These are phyloP conservation scores for Andrena cerasifolii DNA, from an alignment of 1,140 invertebrate genomes.

Conservation along the genomic window DNA sequence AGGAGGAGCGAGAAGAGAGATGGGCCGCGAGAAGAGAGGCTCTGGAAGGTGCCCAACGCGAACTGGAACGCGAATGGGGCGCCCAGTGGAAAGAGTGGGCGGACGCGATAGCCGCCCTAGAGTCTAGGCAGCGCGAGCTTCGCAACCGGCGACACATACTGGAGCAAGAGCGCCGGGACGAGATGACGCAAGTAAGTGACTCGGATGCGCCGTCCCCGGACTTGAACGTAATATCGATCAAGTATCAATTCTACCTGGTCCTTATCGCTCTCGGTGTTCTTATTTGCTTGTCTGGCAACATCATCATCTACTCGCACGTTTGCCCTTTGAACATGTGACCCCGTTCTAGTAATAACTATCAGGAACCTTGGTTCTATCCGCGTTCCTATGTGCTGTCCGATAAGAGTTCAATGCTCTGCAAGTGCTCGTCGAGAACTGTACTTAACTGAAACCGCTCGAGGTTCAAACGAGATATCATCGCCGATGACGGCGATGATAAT, in stretches of 20 bases:
- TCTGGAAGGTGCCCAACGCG: slow-evolving; percentile 81
- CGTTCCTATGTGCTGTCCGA: slow-evolving; percentile 4
- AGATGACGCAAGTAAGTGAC: slow-evolving; percentile 83
- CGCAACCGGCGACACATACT: slow-evolving; percentile 76
- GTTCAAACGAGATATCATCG: neutral
- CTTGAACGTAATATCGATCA: slow-evolving; percentile 78
- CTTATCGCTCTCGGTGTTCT: slow-evolving; percentile 80
- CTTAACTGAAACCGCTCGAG: neutral
- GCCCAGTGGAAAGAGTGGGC: slow-evolving; percentile 81
- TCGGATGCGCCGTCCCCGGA: slow-evolving; percentile 76
- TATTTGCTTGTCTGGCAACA: slow-evolving; percentile 82
- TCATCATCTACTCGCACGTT: slow-evolving; percentile 82
- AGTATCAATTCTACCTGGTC: slow-evolving; percentile 80
- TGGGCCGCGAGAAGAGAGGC: slow-evolving; percentile 81
- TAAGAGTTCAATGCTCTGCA: neutral
- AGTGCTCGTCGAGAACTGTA: neutral
- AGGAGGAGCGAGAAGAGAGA: slow-evolving; percentile 82
- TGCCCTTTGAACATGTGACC: slow-evolving; percentile 80
- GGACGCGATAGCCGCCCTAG: slow-evolving; percentile 78
- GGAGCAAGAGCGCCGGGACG: slow-evolving; percentile 81
- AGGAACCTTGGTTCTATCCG: neutral
- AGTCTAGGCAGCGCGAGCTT: slow-evolving; percentile 80
- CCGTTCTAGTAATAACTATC: neutral
- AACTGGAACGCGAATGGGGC: slow-evolving; percentile 82
- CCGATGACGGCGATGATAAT: slow-evolving; percentile 21